Base-by-base conservation (phyloP, 92 coral and sea anemone genomes). In the Pocillopora grandis region DNA sequence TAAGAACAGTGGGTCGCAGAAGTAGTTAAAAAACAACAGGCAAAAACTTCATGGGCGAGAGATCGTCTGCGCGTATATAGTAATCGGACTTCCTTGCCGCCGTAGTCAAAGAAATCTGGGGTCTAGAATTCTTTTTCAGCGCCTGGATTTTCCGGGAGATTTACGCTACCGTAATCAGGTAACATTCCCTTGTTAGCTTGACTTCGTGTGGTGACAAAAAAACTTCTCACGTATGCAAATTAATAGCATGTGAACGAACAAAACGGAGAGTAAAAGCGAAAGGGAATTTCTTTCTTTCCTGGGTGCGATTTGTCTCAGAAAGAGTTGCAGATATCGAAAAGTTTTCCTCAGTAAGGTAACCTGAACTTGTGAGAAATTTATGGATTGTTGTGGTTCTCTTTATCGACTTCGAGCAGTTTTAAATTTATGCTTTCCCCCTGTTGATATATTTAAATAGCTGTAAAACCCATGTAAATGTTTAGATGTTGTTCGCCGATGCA, bases 401-500 rank as follows among this genome's bases (percentile, higher is more conserved):
- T 94, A 79, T 63, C 92, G 93, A 94, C 86, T 94, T 94, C 93
- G 87, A 94, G 92, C 98, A 91, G 98, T 94, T 94, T 83, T 87
- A 94, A 94, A 94, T 94, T 93, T 94, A 94, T 94, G 90, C 98
- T 90, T 83, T 86, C 85, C 87, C 76, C 89, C 86, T 94, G 94
- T 80, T 94, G 98, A 91, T 94, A 91, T 94, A 94, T 94, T 94
- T 94, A 94, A 94, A 94, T 94, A 94, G 98, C 98, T 94, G 98
- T 92, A 85, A 94, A 94, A 94, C 91, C 97, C 95, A 91, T 93
- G 97, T 94, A 87, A 92, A 91, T 94, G 95, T 93, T 80, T 89
- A 90, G 94, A 85, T 88, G 92, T 90, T 93, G 92, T 93, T 93
- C 90, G 92, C 72, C 75, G 75, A 74, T 70, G 81, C 78, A 80